Evolutionary conservation across 2,888 invertebrate genomes (phyloP).

Genomic region (Conops quadrifasciatus): DNA sequence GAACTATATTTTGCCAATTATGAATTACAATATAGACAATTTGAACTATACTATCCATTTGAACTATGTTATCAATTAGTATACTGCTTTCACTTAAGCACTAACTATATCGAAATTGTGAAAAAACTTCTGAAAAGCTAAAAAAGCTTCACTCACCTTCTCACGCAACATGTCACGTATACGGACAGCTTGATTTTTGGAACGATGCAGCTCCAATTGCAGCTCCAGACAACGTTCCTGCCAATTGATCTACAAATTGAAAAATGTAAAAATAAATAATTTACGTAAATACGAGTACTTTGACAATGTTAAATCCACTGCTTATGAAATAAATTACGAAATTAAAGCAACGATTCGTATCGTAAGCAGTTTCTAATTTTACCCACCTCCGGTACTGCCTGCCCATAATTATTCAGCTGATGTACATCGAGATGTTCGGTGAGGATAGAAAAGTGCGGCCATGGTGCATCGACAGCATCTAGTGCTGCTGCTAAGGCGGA

Average conservation of each 20-base stretch:
- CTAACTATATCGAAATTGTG: no score
- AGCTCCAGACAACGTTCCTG: slow-evolving; percentile 87
- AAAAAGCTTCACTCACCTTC: no score
- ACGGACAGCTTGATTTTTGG: slow-evolving; percentile 85
- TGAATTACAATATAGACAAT: no score
- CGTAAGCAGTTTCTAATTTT: neutral
- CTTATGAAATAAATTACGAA: no score
- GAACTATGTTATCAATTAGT: no score
- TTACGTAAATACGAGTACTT: neutral
- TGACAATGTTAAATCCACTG: no score
- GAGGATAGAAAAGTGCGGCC: slow-evolving; percentile 61
- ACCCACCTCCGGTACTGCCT: slow-evolving; percentile 63
- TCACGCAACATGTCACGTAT: slow-evolving; percentile 88
- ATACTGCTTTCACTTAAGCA: no score
- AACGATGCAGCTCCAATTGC: slow-evolving; percentile 85
- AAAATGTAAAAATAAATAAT: neutral
- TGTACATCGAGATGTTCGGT: slow-evolving; percentile 63
- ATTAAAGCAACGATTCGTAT: no score
- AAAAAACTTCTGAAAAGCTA: no score
- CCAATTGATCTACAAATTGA: slow-evolving; percentile 74
- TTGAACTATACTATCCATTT: no score
- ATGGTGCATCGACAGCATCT: slow-evolving; percentile 61
- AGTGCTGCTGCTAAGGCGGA: slow-evolving; percentile 54
- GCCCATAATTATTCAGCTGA: slow-evolving; percentile 65
- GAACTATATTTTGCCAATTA: no score